Conservation (phyloP, 2,113 vertebrate species). For the Microtus oregoni region DNA sequence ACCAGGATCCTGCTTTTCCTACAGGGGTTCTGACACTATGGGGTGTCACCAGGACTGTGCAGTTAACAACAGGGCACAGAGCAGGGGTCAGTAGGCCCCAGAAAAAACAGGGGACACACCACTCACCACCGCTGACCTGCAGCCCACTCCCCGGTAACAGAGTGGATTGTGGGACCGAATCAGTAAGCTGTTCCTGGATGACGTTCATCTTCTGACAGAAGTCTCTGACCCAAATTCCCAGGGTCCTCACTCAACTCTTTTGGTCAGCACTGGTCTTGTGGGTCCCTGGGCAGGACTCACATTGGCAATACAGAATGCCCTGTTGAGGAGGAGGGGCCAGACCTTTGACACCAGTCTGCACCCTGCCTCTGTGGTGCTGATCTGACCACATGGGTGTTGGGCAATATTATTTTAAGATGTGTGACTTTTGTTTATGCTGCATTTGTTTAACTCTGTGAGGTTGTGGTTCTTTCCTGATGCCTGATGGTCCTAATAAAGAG, state of each 20-base stretch:
- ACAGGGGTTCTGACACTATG: not conserved
- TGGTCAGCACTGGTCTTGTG: fast-evolving
- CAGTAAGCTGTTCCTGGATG: not conserved
- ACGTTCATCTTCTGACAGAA: not conserved
- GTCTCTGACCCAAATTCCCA: not conserved
- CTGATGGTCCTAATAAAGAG: too few relatives aligned
- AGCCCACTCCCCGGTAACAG: not conserved
- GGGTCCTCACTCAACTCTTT: not conserved
- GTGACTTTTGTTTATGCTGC: too few relatives aligned
- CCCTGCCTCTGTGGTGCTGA: not conserved
- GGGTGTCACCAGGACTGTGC: not conserved
- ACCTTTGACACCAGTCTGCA: not conserved
- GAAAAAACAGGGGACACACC: not conserved
- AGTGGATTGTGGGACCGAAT: not conserved
- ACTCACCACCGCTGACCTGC: not conserved
- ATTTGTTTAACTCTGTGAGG: too few relatives aligned
- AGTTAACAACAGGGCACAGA: not conserved
- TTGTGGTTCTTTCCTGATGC: too few relatives aligned
- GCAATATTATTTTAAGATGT: too few relatives aligned
- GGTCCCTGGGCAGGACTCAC: not conserved
- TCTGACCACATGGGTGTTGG: not conserved
- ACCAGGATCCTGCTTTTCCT: not conserved
- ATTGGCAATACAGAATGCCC: not conserved
- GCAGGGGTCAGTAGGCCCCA: not conserved
- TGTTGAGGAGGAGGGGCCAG: not conserved